phyloP scores from a whole-genome alignment of 1,140 invertebrate genomes.

The Hycleus phaleratus region DNA sequence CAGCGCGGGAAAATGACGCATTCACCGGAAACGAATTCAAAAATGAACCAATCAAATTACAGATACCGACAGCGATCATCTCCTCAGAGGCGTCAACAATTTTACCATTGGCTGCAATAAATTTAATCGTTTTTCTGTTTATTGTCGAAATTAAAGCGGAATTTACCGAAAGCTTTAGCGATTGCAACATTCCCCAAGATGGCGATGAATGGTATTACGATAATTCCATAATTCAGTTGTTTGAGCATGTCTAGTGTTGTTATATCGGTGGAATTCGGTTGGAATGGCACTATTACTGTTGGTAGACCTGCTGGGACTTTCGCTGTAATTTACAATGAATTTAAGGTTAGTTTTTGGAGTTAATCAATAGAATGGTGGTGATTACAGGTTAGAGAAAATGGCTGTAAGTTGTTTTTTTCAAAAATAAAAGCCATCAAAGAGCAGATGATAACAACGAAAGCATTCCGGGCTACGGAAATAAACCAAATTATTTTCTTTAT shows the following conservation, averaged over 20 bases:
- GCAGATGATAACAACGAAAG: constrained; percentile 63
- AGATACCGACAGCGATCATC: constrained; percentile 58
- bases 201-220: constrained; percentile 68
- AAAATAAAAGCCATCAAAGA: constrained; percentile 52
- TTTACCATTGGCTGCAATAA: constrained; percentile 42
- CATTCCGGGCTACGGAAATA: constrained; percentile 64
- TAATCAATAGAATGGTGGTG: background rate
- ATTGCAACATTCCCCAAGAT: constrained; percentile 79
- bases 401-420: constrained; percentile 23
- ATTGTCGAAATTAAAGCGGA: constrained; percentile 6
- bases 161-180: constrained; percentile 75
- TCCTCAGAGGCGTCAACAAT: constrained; percentile 57
- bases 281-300: constrained; percentile 42
- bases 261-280: constrained; percentile 39
- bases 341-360: background rate
- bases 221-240: constrained; percentile 58
- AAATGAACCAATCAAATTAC: constrained; percentile 67
- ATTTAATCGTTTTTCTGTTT: background rate
- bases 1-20: constrained; percentile 65
- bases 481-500: constrained; percentile 54
- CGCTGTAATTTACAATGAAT: constrained; percentile 34
- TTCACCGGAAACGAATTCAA: constrained; percentile 64
- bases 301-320: constrained; percentile 49
- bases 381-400: constrained; percentile 30
- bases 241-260: constrained; percentile 51